These are phyloP conservation scores for Daubentonia madagascariensis DNA, from an alignment of 2,113 vertebrate genomes.

Conservation along the genomic window DNA sequence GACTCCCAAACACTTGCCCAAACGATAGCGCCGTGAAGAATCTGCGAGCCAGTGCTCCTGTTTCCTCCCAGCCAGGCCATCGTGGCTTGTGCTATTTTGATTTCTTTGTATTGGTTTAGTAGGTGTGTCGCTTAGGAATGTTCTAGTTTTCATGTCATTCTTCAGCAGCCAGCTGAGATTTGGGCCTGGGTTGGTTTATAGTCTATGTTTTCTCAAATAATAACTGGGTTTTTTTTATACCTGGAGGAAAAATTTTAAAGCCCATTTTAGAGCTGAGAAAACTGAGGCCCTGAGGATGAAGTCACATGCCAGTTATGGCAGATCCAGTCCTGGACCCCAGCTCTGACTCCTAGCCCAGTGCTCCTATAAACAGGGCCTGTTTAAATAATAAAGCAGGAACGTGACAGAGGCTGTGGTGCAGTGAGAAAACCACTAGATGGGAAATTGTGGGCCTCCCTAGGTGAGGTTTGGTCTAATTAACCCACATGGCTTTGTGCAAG, in stretches of 20 bases:
- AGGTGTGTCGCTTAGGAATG: background rate
- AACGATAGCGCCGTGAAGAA: background rate
- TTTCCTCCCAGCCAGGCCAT: background rate
- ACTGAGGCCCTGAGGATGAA: background rate
- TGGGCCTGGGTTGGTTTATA: background rate
- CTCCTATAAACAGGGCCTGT: background rate
- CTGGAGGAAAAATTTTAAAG: background rate
- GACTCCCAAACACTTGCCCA: background rate
- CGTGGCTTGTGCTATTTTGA: background rate
- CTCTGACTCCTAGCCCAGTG: background rate
- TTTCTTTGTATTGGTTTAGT: background rate
- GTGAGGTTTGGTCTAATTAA: background rate
- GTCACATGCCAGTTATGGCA: background rate
- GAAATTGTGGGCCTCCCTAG: background rate
- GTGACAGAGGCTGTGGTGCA: background rate
- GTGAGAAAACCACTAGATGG: rapidly evolving
- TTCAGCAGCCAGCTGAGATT: background rate
- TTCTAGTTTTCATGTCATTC: background rate
- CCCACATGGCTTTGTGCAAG: background rate
- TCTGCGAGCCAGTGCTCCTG: background rate
- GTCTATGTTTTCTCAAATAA: background rate
- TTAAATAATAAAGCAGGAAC: background rate
- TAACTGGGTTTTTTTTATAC: background rate
- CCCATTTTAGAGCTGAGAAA: conserved; percentile 28
- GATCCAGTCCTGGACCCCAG: background rate